These are phyloP conservation scores for Coracopsis vasa DNA, from an alignment of 2,113 vertebrate species.

Conservation along the genomic window DNA sequence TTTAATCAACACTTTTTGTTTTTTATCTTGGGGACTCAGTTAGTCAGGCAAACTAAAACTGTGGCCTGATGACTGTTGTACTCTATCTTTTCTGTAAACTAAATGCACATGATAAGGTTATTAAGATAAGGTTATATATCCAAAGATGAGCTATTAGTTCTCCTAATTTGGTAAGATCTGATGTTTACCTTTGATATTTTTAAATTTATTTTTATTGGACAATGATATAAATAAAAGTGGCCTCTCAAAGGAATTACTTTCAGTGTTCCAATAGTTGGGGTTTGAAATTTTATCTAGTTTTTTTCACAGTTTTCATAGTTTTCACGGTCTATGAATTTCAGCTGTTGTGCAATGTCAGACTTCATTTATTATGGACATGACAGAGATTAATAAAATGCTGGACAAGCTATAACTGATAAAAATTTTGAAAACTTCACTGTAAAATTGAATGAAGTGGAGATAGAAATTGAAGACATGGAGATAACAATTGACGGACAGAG, in stretches of 20 bases:
- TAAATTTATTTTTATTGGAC: neutral
- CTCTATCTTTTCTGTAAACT: neutral
- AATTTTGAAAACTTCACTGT: slow-evolving; percentile 6
- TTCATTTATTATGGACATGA: slow-evolving; percentile 36
- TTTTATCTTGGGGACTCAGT: neutral
- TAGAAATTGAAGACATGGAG: slow-evolving; percentile 40
- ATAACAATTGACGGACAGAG: slow-evolving; percentile 43
- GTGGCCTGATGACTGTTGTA: neutral
- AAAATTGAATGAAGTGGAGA: slow-evolving; percentile 42
- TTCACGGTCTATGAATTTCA: slow-evolving; percentile 1
- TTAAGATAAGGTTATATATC: neutral
- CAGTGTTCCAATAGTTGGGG: neutral
- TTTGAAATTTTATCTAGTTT: neutral
- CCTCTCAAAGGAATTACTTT: neutral
- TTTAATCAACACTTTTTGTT: neutral
- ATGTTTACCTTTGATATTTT: neutral
- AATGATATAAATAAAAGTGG: neutral
- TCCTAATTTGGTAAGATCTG: neutral
- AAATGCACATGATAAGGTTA: neutral
- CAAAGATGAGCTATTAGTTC: neutral
- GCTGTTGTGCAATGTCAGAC: neutral
- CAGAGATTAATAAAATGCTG: slow-evolving; percentile 48
- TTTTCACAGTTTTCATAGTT: neutral
- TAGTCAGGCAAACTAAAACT: neutral
- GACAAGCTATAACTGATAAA: neutral